These are phyloP conservation scores for Threskiornis aethiopicus DNA, from an alignment of 2,797 vertebrate species.

Conservation along the genomic window DNA sequence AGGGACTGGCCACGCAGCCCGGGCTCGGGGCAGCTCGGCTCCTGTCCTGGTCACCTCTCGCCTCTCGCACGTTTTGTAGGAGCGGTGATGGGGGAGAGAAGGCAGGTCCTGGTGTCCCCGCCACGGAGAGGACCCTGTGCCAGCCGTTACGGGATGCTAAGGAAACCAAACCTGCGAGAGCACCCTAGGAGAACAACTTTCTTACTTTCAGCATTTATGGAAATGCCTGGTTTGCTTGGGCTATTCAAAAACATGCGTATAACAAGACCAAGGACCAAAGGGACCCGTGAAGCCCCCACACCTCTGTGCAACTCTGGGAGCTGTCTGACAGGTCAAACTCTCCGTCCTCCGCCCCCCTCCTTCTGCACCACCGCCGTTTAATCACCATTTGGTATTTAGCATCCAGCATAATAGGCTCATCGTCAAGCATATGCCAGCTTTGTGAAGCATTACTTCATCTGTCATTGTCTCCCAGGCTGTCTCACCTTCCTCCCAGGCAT, in stretches of 20 bases:
- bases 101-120: not conserved
- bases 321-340: not conserved
- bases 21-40: not conserved
- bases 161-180: not conserved
- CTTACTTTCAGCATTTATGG: not conserved
- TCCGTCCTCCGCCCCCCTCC: not conserved
- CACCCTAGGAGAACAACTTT: fast-evolving
- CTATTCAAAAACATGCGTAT: fast-evolving
- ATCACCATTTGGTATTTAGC: conserved; percentile 7
- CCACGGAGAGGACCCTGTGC: fast-evolving
- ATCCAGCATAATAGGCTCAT: not conserved
- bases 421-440: not conserved
- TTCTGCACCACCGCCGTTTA: not conserved
- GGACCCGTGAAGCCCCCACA: fast-evolving
- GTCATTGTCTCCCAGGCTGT: conserved; percentile 26
- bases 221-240: fast-evolving
- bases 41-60: not conserved
- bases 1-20: not conserved
- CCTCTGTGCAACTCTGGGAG: not conserved
- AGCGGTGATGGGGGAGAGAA: fast-evolving
- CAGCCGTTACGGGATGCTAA: fast-evolving
- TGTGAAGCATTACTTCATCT: conserved; percentile 27
- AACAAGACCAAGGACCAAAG: not conserved
- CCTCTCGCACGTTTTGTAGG: not conserved
- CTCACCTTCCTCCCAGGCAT: conserved; percentile 16